A percentile compares a stretch with the other conserved stretches of the same genome.
Conservation (phyloP, 2,113 vertebrate genomes). For the Geothlypis trichas region DNA sequence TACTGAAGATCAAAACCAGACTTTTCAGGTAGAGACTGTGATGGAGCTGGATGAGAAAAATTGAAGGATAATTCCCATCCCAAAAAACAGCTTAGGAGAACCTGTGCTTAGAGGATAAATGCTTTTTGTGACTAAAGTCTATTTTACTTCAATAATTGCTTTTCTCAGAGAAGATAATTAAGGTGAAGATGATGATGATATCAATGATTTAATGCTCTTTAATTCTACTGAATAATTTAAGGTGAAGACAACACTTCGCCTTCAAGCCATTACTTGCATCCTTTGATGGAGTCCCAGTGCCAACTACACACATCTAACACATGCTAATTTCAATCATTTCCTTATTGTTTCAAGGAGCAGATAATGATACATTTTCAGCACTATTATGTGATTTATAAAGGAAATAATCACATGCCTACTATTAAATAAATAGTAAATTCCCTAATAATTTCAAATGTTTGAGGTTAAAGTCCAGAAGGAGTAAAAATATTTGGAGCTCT, state of each 20-base stretch:
- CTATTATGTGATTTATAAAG: neutral
- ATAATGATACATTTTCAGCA: neutral
- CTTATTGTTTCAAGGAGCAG: neutral
- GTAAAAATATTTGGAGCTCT: neutral
- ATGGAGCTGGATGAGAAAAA: neutral
- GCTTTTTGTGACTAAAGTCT: neutral
- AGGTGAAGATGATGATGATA: neutral
- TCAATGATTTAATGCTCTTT: neutral
- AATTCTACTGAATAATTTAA: constrained; percentile 1
- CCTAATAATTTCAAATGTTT: neutral
- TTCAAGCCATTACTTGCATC: neutral
- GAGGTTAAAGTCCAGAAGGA: neutral
- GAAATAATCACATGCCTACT: neutral
- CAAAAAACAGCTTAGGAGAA: neutral
- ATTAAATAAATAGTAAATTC: neutral
- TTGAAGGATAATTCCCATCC: neutral
- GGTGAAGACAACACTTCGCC: neutral
- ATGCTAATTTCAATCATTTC: neutral
- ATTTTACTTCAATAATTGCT: neutral
- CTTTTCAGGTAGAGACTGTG: neutral
- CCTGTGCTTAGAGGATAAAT: neutral
- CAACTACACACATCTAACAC: neutral
- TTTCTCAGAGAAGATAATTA: neutral
- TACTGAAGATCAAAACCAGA: neutral
- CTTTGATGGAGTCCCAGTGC: neutral